Conservation (phyloP, 2,888 invertebrate genomes). For the Hesperia comma region DNA sequence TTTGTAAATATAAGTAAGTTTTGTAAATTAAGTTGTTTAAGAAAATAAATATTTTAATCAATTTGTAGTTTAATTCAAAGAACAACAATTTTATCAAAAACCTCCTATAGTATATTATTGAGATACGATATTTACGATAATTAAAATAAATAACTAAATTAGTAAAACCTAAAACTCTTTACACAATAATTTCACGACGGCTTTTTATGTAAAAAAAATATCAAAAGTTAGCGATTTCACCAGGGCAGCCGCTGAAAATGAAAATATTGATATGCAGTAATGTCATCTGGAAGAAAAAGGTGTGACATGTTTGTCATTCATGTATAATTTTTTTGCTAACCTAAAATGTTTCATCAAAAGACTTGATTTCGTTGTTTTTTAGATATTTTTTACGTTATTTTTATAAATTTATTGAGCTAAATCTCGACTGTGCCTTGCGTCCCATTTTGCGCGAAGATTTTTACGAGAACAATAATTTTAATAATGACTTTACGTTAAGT, state of each 20-base stretch:
- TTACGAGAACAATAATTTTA: conserved; percentile 68
- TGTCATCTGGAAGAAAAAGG: conserved; percentile 83
- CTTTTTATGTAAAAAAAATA: conserved; percentile 50
- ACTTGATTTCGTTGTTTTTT: conserved; percentile 79
- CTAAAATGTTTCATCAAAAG: conserved; percentile 84
- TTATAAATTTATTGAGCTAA: conserved; percentile 77
- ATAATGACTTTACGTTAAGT: conserved; percentile 77
- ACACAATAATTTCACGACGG: background rate
- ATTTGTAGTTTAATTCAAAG: background rate
- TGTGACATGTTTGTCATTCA: conserved; percentile 81
- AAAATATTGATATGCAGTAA: conserved; percentile 79
- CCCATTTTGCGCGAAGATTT: conserved; percentile 61
- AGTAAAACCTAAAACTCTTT: conserved; percentile 5
- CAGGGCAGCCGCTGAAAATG: conserved; percentile 76
- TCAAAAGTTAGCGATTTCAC: conserved; percentile 65
- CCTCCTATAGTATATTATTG: too few relatives aligned
- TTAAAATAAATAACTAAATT: too few relatives aligned
- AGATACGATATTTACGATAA: too few relatives aligned
- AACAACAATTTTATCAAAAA: too few relatives aligned
- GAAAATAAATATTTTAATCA: background rate
- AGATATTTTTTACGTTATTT: conserved; percentile 76
- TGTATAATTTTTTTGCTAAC: conserved; percentile 83
- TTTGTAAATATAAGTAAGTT: conserved; percentile 30
- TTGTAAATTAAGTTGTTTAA: conserved; percentile 4
- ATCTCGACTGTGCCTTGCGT: conserved; percentile 79